These are phyloP conservation scores for Archaeoteleia sp. DNA, from an alignment of 2,888 invertebrate genomes.

Conservation along the genomic window DNA sequence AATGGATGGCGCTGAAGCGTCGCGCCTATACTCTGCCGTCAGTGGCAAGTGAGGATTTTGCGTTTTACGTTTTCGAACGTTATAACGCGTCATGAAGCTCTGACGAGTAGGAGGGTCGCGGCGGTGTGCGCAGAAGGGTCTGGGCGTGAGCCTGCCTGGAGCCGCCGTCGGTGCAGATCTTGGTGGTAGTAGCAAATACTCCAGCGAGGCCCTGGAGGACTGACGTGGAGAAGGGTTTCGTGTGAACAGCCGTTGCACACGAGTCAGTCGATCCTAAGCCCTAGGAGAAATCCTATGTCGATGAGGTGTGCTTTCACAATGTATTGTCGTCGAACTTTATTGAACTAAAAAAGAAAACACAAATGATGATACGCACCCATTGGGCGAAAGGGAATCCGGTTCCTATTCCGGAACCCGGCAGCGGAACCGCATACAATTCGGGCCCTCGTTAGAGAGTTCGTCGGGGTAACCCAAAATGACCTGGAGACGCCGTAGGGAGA, in stretches of 20 bases:
- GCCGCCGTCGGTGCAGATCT: constrained; percentile 72
- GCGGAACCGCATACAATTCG: constrained; percentile 77
- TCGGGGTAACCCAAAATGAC: constrained; percentile 77
- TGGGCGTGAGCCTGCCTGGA: constrained; percentile 74
- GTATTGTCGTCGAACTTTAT: constrained; percentile 17
- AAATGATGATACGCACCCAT: constrained; percentile 70
- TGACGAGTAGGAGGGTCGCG: constrained; percentile 65
- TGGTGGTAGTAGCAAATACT: constrained; percentile 80
- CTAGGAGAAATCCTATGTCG: constrained; percentile 76
- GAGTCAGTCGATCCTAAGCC: constrained; percentile 80
- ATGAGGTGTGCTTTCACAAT: constrained; percentile 73
- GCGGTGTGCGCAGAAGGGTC: constrained; percentile 76
- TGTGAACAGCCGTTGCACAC: constrained; percentile 80
- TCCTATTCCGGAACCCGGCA: constrained; percentile 79
- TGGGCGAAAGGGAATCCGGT: constrained; percentile 78
- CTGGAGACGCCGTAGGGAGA: constrained; percentile 78
- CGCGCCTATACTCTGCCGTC: constrained; percentile 72
- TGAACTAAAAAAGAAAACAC: no score
- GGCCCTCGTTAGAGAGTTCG: constrained; percentile 75
- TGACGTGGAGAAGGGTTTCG: constrained; percentile 80
- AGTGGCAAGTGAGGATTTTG: constrained; percentile 76
- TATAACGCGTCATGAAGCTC: constrained; percentile 57
- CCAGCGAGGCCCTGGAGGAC: constrained; percentile 80
- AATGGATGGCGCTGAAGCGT: constrained; percentile 81
- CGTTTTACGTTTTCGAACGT: constrained; percentile 81